Conservation (phyloP, 2,888 invertebrate genomes). For the Ophion costatus region DNA sequence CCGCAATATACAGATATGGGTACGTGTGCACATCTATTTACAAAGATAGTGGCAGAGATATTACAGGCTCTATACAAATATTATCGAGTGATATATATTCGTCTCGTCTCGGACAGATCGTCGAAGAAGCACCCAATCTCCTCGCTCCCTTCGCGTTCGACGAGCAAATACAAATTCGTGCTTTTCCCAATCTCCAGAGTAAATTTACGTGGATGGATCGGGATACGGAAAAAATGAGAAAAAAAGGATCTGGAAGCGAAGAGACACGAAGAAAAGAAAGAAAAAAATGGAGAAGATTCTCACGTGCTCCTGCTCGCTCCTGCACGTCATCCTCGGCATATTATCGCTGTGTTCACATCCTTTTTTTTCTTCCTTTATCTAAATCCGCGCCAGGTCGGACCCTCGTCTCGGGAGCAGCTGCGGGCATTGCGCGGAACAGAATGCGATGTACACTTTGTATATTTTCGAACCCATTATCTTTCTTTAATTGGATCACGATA, state of each 20-base stretch:
- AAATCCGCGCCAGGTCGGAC: conserved; percentile 57
- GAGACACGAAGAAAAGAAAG: neutral
- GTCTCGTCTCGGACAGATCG: conserved; percentile 7
- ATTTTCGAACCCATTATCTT: conserved; percentile 45
- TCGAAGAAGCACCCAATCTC: conserved; percentile 42
- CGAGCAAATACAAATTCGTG: conserved; percentile 55
- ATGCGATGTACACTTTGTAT: conserved; percentile 49
- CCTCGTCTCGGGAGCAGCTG: conserved; percentile 60
- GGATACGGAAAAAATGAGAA: conserved; percentile 30
- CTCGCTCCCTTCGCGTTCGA: conserved; percentile 6
- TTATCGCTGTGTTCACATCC: conserved; percentile 53
- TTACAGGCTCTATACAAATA: conserved; percentile 40
- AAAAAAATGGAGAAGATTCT: conserved; percentile 43
- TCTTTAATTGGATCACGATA: conserved; percentile 59
- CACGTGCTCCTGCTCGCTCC: conserved; percentile 24
- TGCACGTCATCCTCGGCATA: conserved; percentile 47
- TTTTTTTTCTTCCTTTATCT: conserved; percentile 54
- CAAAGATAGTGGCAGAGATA: conserved; percentile 54
- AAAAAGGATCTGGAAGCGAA: conserved; percentile 9
- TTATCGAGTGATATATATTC: conserved; percentile 49
- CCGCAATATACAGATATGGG: conserved; percentile 52
- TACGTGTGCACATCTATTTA: conserved; percentile 11
- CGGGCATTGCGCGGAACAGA: conserved; percentile 27
- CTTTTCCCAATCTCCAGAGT: conserved; percentile 61
- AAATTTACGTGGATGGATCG: conserved; percentile 50